phyloP scores from a whole-genome alignment of 2,797 vertebrate species.

The Nannoperca australis region DNA sequence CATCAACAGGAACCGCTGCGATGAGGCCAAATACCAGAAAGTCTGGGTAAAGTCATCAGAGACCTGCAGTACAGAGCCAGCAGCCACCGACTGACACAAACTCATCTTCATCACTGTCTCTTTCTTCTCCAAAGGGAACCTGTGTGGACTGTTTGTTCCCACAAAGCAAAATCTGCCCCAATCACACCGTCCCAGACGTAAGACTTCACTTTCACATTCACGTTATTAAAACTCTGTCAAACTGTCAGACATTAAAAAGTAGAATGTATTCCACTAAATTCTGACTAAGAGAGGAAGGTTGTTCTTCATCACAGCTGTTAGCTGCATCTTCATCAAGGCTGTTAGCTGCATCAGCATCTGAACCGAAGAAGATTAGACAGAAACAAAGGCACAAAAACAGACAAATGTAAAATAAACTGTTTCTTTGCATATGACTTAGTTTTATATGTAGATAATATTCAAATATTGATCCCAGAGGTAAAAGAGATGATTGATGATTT shows the following conservation, averaged over 20 bases:
- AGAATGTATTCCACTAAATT: too few species aligned
- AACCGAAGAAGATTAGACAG: not conserved
- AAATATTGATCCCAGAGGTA: not conserved
- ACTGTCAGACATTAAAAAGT: too few species aligned
- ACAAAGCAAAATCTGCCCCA: slow-evolving; percentile 79
- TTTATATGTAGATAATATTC: not conserved
- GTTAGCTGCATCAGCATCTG: too few species aligned
- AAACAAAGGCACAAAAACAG: not conserved
- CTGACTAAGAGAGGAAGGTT: too few species aligned
- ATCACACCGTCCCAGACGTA: slow-evolving; percentile 81
- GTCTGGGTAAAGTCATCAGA: slow-evolving; percentile 53
- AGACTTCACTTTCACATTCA: slow-evolving; percentile 50
- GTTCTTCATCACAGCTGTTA: too few species aligned
- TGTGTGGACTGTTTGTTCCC: slow-evolving; percentile 79
- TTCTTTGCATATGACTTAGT: slow-evolving; percentile 6
- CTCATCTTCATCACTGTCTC: not conserved
- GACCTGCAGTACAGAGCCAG: not conserved
- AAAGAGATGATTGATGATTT: not conserved
- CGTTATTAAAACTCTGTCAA: too few species aligned
- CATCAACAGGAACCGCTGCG: slow-evolving; percentile 93
- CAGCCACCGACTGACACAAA: not conserved
- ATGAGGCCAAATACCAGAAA: slow-evolving; percentile 60
- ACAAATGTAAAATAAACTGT: not conserved
- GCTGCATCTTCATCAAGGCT: too few species aligned
- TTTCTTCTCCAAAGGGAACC: slow-evolving; percentile 63